phyloP scores from a whole-genome alignment of 2,797 vertebrate species.

The Propithecus deckenii region DNA sequence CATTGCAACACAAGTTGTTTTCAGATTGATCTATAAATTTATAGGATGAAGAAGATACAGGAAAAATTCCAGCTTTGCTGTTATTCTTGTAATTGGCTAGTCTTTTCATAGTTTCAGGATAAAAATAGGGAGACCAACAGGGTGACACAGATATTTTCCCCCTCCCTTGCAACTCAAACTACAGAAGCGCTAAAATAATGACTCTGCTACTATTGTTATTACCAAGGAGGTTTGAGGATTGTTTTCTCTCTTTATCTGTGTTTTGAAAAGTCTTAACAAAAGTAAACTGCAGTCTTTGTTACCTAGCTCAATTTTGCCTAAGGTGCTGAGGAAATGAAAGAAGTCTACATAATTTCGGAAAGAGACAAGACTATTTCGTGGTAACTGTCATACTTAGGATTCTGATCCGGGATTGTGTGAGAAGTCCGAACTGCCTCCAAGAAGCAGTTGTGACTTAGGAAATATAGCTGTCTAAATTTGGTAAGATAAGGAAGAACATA shows the following conservation, averaged over 20 bases:
- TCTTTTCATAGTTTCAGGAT: neutral
- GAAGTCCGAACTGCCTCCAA: neutral
- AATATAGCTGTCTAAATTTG: neutral
- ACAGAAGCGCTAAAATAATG: neutral
- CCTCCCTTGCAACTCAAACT: neutral
- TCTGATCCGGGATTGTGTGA: neutral
- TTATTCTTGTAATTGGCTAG: slow-evolving; percentile 11
- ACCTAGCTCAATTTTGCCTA: neutral
- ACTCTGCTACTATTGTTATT: neutral
- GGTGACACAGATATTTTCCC: neutral
- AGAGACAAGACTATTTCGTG: neutral
- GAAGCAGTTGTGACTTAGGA: neutral
- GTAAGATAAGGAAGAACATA: neutral
- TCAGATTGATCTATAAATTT: slow-evolving; percentile 52
- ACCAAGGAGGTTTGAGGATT: neutral
- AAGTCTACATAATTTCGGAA: neutral
- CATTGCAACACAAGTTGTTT: slow-evolving; percentile 41
- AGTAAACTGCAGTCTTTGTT: neutral
- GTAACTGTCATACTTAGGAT: neutral
- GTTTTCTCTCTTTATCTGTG: neutral
- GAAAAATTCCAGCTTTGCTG: neutral
- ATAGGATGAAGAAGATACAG: neutral
- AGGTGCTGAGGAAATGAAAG: neutral
- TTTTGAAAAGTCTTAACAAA: slow-evolving; percentile 16
- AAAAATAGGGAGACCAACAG: neutral